Percentiles rank a stretch among this genome's conserved stretches.
Evolutionary conservation across 2,113 vertebrate species (phyloP).

Genomic region (Scartelaos histophorus): DNA sequence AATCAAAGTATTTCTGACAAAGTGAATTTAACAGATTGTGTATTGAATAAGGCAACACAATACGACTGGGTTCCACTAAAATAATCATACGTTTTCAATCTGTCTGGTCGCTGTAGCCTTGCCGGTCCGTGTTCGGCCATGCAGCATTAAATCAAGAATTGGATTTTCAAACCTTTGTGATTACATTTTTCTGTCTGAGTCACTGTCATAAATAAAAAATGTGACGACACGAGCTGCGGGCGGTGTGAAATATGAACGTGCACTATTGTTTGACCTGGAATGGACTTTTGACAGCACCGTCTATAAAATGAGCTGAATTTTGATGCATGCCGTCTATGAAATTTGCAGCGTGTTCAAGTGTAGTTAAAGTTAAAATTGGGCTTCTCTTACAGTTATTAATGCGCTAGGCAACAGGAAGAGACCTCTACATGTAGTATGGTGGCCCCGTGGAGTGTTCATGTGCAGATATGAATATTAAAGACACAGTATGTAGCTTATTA

Average conservation of each 20-base stretch:
- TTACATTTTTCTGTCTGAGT: not conserved
- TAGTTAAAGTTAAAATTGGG: too few relatives aligned
- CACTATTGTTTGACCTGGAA: not conserved
- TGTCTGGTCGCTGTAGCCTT: not conserved
- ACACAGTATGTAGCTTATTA: too few relatives aligned
- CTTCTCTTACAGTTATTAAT: not conserved
- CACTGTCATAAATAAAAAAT: not conserved
- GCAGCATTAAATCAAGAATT: too few relatives aligned
- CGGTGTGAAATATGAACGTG: not conserved
- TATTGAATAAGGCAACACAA: not conserved
- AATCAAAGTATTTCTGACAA: not conserved
- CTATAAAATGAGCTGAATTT: not conserved
- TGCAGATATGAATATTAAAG: not conserved
- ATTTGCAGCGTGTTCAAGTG: too few relatives aligned
- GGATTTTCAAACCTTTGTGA: not conserved
- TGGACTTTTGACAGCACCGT: not conserved
- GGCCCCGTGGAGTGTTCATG: not conserved
- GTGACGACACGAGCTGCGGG: not conserved
- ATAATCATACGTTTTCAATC: not conserved
- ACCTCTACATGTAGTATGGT: not conserved
- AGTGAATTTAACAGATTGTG: not conserved
- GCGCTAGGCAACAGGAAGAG: not conserved
- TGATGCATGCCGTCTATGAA: too few relatives aligned
- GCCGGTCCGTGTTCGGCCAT: not conserved
- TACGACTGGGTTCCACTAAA: not conserved